Conservation (phyloP, 2,888 invertebrate species). For the Pilophorus perplexus region DNA sequence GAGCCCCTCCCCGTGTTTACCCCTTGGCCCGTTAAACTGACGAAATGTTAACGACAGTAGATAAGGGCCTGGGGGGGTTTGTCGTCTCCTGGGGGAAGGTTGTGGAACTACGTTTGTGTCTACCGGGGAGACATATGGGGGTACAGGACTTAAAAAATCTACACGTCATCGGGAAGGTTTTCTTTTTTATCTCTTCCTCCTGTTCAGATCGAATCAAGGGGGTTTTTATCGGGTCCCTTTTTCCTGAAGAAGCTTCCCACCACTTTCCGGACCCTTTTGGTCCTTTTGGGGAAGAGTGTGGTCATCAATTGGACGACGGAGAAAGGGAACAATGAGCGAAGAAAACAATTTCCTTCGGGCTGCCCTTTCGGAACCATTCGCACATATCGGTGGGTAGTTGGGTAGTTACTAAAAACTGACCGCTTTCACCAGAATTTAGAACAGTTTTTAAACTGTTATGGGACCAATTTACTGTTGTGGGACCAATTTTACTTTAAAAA, state of each 20-base stretch:
- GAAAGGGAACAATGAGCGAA: constrained; percentile 9
- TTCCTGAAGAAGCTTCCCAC: not conserved
- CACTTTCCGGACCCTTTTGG: not conserved
- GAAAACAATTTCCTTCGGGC: constrained; percentile 5
- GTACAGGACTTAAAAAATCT: constrained; percentile 21
- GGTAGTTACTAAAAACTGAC: too few species aligned
- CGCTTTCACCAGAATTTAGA: too few species aligned
- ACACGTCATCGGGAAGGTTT: constrained; percentile 32
- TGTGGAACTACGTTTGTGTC: not conserved
- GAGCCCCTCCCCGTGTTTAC: constrained; percentile 28
- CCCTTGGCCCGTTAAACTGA: constrained; percentile 41
- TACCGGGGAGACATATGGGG: constrained; percentile 29
- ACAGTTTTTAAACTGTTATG: too few species aligned
- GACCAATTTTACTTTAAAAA: too few species aligned
- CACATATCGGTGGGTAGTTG: too few species aligned
- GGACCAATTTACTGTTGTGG: too few species aligned
- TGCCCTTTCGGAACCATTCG: too few species aligned
- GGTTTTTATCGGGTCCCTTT: constrained; percentile 27
- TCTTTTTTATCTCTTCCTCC: not conserved
- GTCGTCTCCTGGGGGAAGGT: too few species aligned
- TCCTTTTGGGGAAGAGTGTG: not conserved
- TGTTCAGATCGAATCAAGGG: constrained; percentile 22
- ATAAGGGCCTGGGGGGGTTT: constrained; percentile 20
- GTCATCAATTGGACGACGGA: constrained; percentile 8
- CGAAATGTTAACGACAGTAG: constrained; percentile 41